phyloP scores from a whole-genome alignment of 2,113 vertebrate species.

The Stegastes partitus region DNA sequence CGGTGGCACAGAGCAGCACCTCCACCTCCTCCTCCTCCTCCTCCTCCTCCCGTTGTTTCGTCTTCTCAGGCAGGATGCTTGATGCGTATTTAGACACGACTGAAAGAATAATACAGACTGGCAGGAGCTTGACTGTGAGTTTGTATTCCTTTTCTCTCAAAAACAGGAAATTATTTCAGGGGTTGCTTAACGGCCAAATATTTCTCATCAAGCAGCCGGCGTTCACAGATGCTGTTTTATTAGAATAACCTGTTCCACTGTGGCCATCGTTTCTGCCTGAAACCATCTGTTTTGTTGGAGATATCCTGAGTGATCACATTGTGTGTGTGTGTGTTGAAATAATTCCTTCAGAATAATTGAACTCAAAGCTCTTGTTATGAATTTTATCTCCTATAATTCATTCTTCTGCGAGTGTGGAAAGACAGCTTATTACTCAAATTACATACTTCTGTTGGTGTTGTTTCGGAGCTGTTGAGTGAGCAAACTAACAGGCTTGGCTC shows the following conservation, averaged over 20 bases:
- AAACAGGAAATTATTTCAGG: slow-evolving; percentile 62
- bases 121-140: slow-evolving; percentile 36
- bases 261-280: slow-evolving; percentile 16
- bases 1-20: not conserved
- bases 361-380: not conserved
- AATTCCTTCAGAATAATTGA: not conserved
- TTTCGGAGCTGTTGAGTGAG: not conserved
- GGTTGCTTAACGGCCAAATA: slow-evolving; percentile 31
- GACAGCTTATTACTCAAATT: not conserved
- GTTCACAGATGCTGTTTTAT: slow-evolving; percentile 53
- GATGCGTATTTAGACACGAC: slow-evolving; percentile 4
- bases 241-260: slow-evolving; percentile 14
- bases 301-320: slow-evolving; percentile 11
- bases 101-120: slow-evolving; percentile 24
- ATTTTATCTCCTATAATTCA: not conserved
- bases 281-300: slow-evolving; percentile 23
- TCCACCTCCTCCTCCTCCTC: slow-evolving; percentile 1
- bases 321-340: not conserved
- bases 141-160: slow-evolving; percentile 35
- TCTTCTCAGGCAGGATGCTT: slow-evolving; percentile 1
- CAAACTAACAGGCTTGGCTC: not conserved
- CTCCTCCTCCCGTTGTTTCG: not conserved
- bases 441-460: not conserved
- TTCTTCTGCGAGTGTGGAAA: not conserved
- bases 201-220: slow-evolving; percentile 42